Evolutionary conservation across 2,888 invertebrate genomes (phyloP), one percentile per base, ranked within the genome.

Genomic region (Drosophila fungiperda): DNA sequence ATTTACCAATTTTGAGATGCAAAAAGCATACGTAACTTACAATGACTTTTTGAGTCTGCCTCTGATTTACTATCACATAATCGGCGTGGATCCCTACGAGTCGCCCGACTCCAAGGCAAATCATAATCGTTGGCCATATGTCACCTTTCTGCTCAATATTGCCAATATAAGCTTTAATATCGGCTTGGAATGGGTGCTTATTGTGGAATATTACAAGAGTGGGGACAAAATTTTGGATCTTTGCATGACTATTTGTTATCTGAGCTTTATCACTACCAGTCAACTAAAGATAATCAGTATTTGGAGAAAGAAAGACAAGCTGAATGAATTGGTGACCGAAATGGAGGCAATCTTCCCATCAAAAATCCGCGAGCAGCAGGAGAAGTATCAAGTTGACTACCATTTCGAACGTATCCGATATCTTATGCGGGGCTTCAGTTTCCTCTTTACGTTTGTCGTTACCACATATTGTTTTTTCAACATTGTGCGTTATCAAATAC

Each of bases 1-100:
- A 23, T 12, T 38, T 9, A 6, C 45, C 9, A 12, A 15, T n/a
- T 48, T 38, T 7, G 26, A 45, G 2, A 53, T 49, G 75, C 1
- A 40, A 4, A 15, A 62, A 23, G 20, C 12, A 4, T 73, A 48
- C 53, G 66, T 40, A 0, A 76, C 53, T 5, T 68, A 73, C 20
- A 48, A 76, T 49, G 80, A 80, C 52, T 80, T 80, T 52, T 68
- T 80, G 76, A 78, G 73, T 62, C n/a, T 80, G 48, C 76, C 80
- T 0, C 23, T 78, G 15, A 60, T 78, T 29, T 78, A 81, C 17
- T 81, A 73, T 23, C 68, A 62, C 33, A 70, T 70, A 1, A 38
- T 80, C 49, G 80, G 80, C 17, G 68, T 80, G 38, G 58, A 78
- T 48, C 73, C 70, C 1, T 81, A 68, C 32, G 58, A 66, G 17